phyloP scores from a whole-genome alignment of 1,140 invertebrate species.

The Zeugodacus cucurbitae region DNA sequence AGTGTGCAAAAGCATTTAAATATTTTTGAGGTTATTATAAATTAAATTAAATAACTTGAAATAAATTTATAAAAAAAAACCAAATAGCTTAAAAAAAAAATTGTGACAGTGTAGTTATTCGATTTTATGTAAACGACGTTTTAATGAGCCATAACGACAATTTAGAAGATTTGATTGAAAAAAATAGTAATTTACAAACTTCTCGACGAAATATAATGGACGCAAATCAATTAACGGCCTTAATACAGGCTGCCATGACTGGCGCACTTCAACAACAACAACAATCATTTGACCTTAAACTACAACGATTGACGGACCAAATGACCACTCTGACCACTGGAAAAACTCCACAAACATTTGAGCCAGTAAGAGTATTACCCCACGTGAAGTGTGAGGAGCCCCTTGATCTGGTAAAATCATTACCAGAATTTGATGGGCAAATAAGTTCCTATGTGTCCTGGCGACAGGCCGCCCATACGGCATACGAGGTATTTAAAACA shows the following conservation, averaged over 20 bases:
- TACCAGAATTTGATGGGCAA: background rate
- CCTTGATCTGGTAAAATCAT: background rate
- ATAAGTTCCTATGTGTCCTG: too few relatives aligned
- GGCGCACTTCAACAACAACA: background rate
- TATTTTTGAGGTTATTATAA: too few relatives aligned
- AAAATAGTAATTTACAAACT: too few relatives aligned
- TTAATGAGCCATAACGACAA: too few relatives aligned
- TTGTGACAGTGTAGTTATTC: too few relatives aligned
- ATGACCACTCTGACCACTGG: background rate
- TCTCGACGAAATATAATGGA: background rate
- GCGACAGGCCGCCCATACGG: background rate
- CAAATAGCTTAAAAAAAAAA: too few relatives aligned
- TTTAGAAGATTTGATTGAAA: too few relatives aligned
- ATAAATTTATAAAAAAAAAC: too few relatives aligned
- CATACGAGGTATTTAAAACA: background rate
- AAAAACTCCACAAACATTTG: constrained; percentile 43
- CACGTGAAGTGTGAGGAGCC: background rate
- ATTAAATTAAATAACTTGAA: too few relatives aligned
- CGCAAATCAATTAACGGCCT: background rate
- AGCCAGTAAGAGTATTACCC: background rate
- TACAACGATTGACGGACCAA: background rate
- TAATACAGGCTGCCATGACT: background rate
- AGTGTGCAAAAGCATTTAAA: too few relatives aligned
- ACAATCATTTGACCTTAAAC: background rate
- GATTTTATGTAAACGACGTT: too few relatives aligned